Evolutionary conservation across 2,113 vertebrate genomes (phyloP), one percentile per base, ranked within the genome.

Genomic region (Ciconia stormi): DNA sequence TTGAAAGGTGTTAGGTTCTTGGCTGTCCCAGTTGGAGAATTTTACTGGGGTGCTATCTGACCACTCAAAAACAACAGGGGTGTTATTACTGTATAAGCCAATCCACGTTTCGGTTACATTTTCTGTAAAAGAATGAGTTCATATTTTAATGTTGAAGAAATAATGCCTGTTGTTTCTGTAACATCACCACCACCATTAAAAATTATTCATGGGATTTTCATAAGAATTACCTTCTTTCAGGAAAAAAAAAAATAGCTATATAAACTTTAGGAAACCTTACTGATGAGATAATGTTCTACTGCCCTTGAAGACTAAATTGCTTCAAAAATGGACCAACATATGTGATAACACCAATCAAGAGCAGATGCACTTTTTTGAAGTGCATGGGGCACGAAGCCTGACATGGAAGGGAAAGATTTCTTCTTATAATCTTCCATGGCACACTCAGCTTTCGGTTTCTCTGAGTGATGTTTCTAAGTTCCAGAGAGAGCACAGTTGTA

Each of bases 11-110:
- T 97, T 97, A 52, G 99, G 99, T 32, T 99, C 98, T 91, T 98
- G 97, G 74, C 95, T 97, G 84, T 99, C 95, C 99, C 99, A 99
- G 53, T 98, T 97, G 58, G 99, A 99, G 85, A 99, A 98, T 81
- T 97, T 98, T 47, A 99, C 98, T 10, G 98, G 93, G 19, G 98
- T 98, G 40, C 98, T 96, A 82, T 99, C 98, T 36, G 98, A 99
- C 99, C 99, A 99, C 95, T 98, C 95, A 67, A 99, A 99, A 50
- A 90, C 86, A 63, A 97, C 96, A 11, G 97, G 97, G 6, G 80
- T 96, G 67, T 50, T 98, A 94, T 97, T 96, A 92, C 94, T 99
- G 95, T 96, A 97, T 76, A 99, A 98, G 71, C 99, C 99, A 89
- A 99, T 99, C 99, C 99, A 99, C 16, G 98, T 96, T 92, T 98